Conservation (phyloP, 2,113 vertebrate species). For the Prionailurus viverrinus region DNA sequence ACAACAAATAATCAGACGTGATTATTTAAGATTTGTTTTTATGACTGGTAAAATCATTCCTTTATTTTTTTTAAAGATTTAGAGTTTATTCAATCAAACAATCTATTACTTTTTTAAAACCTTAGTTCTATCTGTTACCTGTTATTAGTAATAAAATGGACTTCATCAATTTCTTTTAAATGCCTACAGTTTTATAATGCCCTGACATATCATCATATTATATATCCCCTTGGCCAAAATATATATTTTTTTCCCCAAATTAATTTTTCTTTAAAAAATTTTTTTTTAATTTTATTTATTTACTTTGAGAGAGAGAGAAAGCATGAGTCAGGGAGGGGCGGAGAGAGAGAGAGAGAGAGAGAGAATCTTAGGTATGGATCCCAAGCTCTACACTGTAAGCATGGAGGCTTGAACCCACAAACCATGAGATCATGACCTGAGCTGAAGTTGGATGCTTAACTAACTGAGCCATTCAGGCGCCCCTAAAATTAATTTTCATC, state of each 20-base stretch:
- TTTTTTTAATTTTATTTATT: no score
- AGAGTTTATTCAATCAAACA: neutral
- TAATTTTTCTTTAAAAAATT: neutral
- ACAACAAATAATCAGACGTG: neutral
- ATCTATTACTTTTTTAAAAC: neutral
- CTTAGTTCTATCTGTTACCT: neutral
- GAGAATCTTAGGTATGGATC: no score
- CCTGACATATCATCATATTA: constrained; percentile 4
- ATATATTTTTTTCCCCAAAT: neutral
- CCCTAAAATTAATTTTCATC: constrained; percentile 14
- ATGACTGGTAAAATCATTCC: neutral
- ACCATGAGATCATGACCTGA: no score
- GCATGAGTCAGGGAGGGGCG: no score
- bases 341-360: no score
- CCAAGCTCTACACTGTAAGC: no score
- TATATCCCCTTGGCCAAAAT: neutral
- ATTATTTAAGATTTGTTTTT: neutral
- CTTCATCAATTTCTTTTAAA: constrained; percentile 43
- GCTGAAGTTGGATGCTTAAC: no score
- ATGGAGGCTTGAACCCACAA: no score
- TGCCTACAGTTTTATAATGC: neutral
- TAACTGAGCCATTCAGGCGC: no score
- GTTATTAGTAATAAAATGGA: neutral
- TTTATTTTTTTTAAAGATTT: neutral
- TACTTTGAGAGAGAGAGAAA: no score